Percentiles rank a stretch among this genome's conserved stretches.
Evolutionary conservation across 2,113 vertebrate species (phyloP).

Genomic region (Saimiri boliviensis): DNA sequence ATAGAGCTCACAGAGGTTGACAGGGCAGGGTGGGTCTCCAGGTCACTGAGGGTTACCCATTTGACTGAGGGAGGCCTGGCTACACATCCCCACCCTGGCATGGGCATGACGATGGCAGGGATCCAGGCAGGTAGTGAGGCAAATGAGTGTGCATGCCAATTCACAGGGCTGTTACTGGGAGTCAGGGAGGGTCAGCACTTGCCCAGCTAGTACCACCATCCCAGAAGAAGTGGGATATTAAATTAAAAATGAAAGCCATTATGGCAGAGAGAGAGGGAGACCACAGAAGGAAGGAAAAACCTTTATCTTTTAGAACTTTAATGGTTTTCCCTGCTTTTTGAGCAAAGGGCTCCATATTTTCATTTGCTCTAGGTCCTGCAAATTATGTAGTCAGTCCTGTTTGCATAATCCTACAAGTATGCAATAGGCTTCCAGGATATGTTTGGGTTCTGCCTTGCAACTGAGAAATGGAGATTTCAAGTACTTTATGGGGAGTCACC

Average conservation of each 20-base stretch:
- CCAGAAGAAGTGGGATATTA: neutral
- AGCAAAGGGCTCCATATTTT: neutral
- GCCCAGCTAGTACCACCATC: neutral
- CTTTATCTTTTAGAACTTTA: neutral
- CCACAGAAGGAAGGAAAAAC: neutral
- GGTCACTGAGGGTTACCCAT: neutral
- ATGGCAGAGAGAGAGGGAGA: neutral
- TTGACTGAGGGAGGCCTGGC: neutral
- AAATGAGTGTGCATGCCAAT: neutral
- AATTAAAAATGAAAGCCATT: neutral
- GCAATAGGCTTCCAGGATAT: fast-evolving
- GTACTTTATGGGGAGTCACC: fast-evolving
- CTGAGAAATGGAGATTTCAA: neutral
- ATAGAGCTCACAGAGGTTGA: neutral
- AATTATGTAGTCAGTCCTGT: no score
- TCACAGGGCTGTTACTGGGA: fast-evolving
- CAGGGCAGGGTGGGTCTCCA: neutral
- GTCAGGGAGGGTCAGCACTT: neutral
- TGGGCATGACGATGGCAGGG: fast-evolving
- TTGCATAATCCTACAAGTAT: fast-evolving
- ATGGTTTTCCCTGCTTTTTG: neutral
- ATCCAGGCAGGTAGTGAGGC: neutral
- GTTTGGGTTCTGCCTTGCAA: neutral
- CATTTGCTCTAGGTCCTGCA: neutral
- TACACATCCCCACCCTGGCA: fast-evolving